Conservation (phyloP, 2,113 vertebrate genomes). For the Carassius carassius region DNA sequence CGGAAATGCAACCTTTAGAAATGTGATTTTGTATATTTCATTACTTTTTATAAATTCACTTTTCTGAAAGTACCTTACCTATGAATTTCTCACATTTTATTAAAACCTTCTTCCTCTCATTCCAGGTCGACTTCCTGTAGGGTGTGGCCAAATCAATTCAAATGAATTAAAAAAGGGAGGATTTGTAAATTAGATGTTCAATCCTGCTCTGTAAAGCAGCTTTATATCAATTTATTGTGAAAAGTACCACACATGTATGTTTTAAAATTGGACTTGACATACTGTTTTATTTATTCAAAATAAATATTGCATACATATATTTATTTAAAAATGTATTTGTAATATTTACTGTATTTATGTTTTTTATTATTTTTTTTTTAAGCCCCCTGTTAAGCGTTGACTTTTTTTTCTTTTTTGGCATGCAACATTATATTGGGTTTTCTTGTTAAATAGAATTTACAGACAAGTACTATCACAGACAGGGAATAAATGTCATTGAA, state of each 20-base stretch:
- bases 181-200: background rate
- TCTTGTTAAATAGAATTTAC: conserved; percentile 7
- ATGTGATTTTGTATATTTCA: background rate
- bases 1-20: background rate
- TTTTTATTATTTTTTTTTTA: background rate
- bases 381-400: background rate
- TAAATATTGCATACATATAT: background rate
- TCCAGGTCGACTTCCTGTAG: background rate
- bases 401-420: too few relatives aligned
- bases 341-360: background rate
- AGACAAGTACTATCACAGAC: conserved; percentile 7
- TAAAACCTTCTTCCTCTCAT: background rate
- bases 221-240: background rate
- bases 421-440: background rate
- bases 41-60: too few relatives aligned
- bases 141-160: background rate
- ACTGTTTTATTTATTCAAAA: too few relatives aligned
- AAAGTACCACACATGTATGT: background rate
- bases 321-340: background rate
- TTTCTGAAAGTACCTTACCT: background rate
- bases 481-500: conserved; percentile 5
- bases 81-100: background rate
- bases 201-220: background rate
- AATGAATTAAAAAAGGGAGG: background rate
- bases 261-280: background rate